Conservation (phyloP, 2,113 vertebrate species). For the Crypturellus undulatus region DNA sequence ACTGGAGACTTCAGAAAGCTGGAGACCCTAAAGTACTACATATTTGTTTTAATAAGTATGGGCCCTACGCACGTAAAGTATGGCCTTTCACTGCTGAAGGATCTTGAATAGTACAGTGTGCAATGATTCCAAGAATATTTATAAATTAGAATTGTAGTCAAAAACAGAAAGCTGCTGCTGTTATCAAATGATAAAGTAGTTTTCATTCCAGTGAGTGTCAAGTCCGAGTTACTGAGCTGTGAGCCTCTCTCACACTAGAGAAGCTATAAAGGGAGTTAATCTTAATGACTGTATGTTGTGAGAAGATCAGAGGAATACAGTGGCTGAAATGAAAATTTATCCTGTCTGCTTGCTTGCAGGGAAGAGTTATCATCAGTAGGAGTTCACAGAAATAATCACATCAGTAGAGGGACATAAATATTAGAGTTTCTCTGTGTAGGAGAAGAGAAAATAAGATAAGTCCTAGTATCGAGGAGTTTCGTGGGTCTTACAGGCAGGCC, state of each 20-base stretch:
- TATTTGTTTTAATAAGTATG: not conserved
- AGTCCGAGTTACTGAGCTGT: not conserved
- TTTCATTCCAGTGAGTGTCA: not conserved
- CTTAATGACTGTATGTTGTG: slow-evolving; percentile 43
- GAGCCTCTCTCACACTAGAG: not conserved
- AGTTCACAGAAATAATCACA: not conserved
- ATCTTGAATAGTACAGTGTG: not conserved
- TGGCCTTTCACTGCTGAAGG: not conserved
- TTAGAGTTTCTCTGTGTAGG: not conserved
- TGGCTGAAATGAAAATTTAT: not conserved
- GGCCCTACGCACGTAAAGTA: not conserved
- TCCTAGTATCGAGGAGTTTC: not conserved
- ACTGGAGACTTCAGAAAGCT: not conserved
- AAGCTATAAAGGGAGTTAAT: not conserved
- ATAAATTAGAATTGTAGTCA: not conserved
- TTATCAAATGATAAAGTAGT: slow-evolving; percentile 34
- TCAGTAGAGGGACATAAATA: not conserved
- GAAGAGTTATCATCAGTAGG: not conserved
- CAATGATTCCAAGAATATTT: not conserved
- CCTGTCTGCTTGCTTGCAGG: not conserved
- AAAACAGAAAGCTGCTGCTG: not conserved
- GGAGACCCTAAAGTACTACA: not conserved
- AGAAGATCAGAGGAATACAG: not conserved
- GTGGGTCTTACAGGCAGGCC: not conserved
- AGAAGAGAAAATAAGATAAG: not conserved